These are phyloP conservation scores for Leptura quadrifasciata DNA, from an alignment of 2,888 invertebrate genomes.

Conservation along the genomic window DNA sequence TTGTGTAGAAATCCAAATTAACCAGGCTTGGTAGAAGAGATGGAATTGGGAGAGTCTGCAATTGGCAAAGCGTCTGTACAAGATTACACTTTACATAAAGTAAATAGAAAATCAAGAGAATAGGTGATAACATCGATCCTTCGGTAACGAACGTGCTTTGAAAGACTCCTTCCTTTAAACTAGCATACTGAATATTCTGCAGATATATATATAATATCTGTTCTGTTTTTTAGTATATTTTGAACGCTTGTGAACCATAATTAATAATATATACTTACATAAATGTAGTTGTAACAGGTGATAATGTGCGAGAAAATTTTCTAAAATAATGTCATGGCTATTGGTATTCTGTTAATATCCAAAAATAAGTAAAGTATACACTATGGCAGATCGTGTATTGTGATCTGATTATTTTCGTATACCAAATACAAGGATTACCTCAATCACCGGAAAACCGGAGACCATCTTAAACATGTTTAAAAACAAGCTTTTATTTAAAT, in stretches of 20 bases:
- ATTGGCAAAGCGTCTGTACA: background rate
- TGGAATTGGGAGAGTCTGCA: background rate
- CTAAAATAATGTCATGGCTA: too few species aligned
- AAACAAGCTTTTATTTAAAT: too few species aligned
- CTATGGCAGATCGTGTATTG: too few species aligned
- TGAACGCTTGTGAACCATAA: background rate
- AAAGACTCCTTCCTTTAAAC: background rate
- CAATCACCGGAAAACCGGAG: too few species aligned
- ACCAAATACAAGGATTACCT: too few species aligned
- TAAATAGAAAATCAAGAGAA: slow-evolving; percentile 4
- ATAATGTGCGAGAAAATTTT: too few species aligned
- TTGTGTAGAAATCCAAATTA: background rate
- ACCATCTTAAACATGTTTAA: too few species aligned
- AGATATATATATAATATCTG: background rate
- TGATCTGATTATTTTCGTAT: too few species aligned
- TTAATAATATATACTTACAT: too few species aligned
- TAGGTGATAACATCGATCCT: slow-evolving; percentile 7
- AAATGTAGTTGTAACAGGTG: too few species aligned
- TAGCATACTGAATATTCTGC: background rate
- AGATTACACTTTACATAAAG: slow-evolving; percentile 3
- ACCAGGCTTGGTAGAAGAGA: background rate
- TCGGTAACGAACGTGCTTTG: slow-evolving; percentile 3
- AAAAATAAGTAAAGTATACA: too few species aligned
- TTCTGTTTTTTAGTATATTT: background rate
- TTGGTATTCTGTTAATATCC: too few species aligned